Base-by-base conservation (phyloP, 2,888 invertebrate species). In the Ophioninae sp. region DNA sequence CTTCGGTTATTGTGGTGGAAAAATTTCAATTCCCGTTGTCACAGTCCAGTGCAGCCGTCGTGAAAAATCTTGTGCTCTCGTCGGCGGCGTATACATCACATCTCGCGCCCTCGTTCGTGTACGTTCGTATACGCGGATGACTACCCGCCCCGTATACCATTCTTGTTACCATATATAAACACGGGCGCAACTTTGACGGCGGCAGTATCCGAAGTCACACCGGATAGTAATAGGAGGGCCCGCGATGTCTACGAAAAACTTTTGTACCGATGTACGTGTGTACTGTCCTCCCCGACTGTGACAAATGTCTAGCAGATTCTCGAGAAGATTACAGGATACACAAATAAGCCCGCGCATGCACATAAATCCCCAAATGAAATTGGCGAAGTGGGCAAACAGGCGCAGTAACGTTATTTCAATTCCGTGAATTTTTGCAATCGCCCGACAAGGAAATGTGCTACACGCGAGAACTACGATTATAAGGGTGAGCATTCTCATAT, bases 1-100 rank as follows among this genome's bases (percentile, higher is more conserved):
- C 62, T 73, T 68, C 56, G 44, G 30, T 44, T 79, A 74, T 82
- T 82, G 82, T 72, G 75, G 75, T 82, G 79, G 82, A 56, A 76
- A 82, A 82, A 79, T 82, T 82, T 79, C 82, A 82, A 82, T 82
- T 79, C 82, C 64, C 75, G 82, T 65, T 82, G 75, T 79, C 75
- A 79, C 74, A 64, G 70, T 72, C 75, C 37, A 57, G 59, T 39
- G 59, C 44, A 30, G 65, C 68, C 70, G 75, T 75, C 79, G 79
- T 65, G 79, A 70, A 75, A 82, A 79, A 82, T 79, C 82, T 82
- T 67, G 75, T 72, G 56, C 75, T 82, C 75, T 69, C 70, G 75
- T n/a, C n/a, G n/a, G n/a, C 44, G 44, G 50, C 56, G 75, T 70
- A 82, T 79, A 75, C 79, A 82, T 79, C 82, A 79, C 67, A 62